phyloP scores from a whole-genome alignment of 2,797 vertebrate species.

The Acanthurus tractus region DNA sequence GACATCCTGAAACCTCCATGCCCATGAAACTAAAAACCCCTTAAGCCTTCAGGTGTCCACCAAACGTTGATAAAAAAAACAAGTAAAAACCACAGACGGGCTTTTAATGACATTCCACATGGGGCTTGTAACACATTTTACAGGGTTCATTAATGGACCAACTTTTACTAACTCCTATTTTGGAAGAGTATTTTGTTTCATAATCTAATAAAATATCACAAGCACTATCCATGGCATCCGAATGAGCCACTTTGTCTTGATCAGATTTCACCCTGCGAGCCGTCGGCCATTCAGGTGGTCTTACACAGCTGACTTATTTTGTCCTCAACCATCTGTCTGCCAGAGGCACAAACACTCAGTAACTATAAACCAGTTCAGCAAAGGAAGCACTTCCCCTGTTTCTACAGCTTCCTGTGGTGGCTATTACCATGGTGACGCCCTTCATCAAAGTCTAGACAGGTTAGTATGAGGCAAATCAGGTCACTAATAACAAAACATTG shows the following conservation, averaged over 20 bases:
- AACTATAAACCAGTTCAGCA: constrained; percentile 55
- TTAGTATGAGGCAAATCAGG: constrained; percentile 55
- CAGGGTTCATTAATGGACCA: constrained; percentile 18
- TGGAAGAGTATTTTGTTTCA: constrained; percentile 13
- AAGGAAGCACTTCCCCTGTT: constrained; percentile 53
- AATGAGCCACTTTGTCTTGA: background rate
- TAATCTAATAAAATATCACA: background rate
- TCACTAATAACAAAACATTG: constrained; percentile 57
- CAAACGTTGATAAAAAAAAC: constrained; percentile 50
- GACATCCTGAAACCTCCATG: constrained; percentile 47
- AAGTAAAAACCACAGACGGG: constrained; percentile 45
- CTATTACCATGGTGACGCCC: constrained; percentile 49
- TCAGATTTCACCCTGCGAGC: background rate
- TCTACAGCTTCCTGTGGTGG: constrained; percentile 60
- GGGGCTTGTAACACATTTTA: constrained; percentile 49
- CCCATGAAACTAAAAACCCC: constrained; percentile 51
- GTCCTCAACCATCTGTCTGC: constrained; percentile 43
- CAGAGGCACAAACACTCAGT: constrained; percentile 21
- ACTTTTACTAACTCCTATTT: constrained; percentile 24
- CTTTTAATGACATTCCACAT: constrained; percentile 65
- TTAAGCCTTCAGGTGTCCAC: constrained; percentile 71
- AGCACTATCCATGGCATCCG: background rate
- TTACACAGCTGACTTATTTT: background rate
- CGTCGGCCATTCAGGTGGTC: constrained; percentile 3
- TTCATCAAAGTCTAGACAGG: constrained; percentile 69